These are phyloP conservation scores for Bubo scandiacus DNA, from an alignment of 2,113 vertebrate species.

Conservation along the genomic window DNA sequence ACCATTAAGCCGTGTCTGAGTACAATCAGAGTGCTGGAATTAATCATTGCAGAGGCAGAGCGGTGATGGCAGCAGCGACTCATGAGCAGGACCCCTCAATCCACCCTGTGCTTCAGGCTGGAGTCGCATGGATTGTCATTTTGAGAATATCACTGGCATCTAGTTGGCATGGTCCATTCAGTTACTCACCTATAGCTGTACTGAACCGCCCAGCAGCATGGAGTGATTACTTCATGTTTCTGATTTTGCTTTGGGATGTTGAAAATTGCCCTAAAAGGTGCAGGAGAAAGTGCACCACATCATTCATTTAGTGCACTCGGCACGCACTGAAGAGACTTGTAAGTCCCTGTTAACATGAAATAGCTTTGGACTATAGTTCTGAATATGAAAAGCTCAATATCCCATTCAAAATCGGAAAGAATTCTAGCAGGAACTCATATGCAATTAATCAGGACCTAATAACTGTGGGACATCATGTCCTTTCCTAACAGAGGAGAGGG, in stretches of 20 bases:
- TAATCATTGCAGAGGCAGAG: neutral
- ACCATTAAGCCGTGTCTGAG: neutral
- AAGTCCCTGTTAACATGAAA: neutral
- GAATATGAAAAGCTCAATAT: neutral
- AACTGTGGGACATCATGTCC: neutral
- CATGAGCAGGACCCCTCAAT: neutral
- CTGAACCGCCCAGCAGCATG: neutral
- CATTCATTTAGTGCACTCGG: neutral
- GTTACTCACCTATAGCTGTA: neutral
- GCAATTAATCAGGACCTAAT: neutral
- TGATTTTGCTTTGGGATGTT: neutral
- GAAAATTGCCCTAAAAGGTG: neutral
- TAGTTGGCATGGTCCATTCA: neutral
- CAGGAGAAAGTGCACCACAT: neutral
- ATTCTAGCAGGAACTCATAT: neutral
- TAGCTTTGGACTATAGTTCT: neutral
- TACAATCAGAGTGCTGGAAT: neutral
- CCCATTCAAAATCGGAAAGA: neutral
- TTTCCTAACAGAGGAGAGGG: neutral
- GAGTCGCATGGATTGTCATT: neutral
- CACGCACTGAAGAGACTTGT: neutral
- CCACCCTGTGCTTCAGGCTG: neutral
- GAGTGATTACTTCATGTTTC: neutral
- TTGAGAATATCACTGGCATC: neutral
- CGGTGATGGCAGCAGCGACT: fast-evolving